Percentiles rank a stretch among this genome's conserved stretches.
phyloP scores from a whole-genome alignment of 1,140 invertebrate genomes.

The Habropoda laboriosa region DNA sequence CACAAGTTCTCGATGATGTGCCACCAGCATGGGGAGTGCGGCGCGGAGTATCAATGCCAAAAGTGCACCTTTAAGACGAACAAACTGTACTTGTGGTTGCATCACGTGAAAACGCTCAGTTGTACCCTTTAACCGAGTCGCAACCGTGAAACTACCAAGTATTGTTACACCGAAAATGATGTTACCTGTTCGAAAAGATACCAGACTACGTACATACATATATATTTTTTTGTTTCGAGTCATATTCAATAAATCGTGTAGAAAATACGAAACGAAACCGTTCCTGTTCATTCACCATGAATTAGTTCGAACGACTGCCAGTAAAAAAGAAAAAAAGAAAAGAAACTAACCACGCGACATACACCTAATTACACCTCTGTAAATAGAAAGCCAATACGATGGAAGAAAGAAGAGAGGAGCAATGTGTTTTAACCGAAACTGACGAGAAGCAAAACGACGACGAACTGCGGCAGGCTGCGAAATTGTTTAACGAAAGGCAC shows the following conservation, averaged over 20 bases:
- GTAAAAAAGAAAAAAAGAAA: no score
- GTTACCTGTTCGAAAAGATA: no score
- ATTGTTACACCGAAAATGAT: no score
- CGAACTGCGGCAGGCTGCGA: not conserved
- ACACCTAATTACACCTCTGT: not conserved
- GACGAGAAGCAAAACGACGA: not conserved
- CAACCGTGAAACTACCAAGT: no score
- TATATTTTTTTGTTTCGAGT: no score
- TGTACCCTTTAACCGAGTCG: not conserved
- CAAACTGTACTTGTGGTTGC: conserved; percentile 33
- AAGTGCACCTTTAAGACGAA: conserved; percentile 31
- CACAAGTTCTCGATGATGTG: conserved; percentile 79
- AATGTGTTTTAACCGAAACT: not conserved
- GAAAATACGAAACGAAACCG: no score
- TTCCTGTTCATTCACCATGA: no score
- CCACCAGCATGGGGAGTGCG: conserved; percentile 81
- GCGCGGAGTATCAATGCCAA: conserved; percentile 71
- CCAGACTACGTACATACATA: no score
- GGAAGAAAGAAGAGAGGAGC: conserved; percentile 25
- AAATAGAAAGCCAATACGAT: not conserved
- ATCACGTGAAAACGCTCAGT: conserved; percentile 15
- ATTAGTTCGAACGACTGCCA: no score
- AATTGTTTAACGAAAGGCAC: conserved; percentile 6
- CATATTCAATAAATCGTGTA: no score
- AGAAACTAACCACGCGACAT: no score